phyloP scores from a whole-genome alignment of 2,113 vertebrate species.

The Octodon degus region DNA sequence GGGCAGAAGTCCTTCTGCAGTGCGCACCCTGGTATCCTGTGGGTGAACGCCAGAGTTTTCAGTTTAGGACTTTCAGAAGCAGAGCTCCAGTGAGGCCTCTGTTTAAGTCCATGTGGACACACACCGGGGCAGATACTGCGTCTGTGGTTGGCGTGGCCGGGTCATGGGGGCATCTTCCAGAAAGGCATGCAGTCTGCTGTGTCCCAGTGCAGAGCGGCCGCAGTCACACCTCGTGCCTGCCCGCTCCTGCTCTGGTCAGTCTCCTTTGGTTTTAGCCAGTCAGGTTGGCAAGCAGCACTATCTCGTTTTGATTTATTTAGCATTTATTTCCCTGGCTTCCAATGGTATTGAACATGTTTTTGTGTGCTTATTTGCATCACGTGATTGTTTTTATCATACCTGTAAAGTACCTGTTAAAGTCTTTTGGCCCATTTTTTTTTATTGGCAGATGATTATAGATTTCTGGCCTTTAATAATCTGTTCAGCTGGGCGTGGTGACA shows the following conservation, averaged over 20 bases:
- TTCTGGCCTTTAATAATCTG: background rate
- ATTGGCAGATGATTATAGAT: background rate
- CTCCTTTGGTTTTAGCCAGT: background rate
- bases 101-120: background rate
- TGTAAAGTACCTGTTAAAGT: background rate
- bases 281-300: background rate
- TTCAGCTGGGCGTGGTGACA: background rate
- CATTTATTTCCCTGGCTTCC: background rate
- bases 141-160: background rate
- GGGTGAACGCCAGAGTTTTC: background rate
- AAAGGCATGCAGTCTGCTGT: background rate
- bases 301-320: background rate
- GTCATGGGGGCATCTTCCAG: background rate
- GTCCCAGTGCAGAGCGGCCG: background rate
- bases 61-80: background rate
- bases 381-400: background rate
- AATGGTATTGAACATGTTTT: background rate
- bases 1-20: background rate
- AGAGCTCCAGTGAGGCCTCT: background rate
- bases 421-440: slow-evolving; percentile 37
- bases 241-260: background rate
- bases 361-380: background rate
- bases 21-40: background rate
- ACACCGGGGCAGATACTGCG: background rate
- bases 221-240: background rate